These are phyloP conservation scores for Leptinotarsa lineolata DNA, from an alignment of 1,140 invertebrate genomes.

Conservation along the genomic window DNA sequence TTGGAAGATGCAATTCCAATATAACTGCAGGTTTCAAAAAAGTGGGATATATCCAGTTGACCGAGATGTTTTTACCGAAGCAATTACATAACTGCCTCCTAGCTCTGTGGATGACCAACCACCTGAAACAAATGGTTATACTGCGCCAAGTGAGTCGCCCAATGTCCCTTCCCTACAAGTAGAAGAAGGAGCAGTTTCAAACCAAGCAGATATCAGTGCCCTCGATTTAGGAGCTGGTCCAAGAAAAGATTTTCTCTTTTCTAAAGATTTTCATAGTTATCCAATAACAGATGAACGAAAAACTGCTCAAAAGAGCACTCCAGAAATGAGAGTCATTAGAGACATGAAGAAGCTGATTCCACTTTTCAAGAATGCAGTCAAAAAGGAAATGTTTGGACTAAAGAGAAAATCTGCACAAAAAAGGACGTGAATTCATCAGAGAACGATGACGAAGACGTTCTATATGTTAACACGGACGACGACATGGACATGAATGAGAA, in stretches of 20 bases:
- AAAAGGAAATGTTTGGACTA: background rate
- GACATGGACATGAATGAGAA: constrained; percentile 26
- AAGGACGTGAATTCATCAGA: background rate
- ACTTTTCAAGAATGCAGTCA: background rate
- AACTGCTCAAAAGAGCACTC: constrained; percentile 14
- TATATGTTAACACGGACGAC: constrained; percentile 11
- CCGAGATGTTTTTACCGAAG: background rate
- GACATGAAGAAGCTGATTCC: background rate
- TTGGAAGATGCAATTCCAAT: constrained; percentile 8
- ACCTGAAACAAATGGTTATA: background rate
- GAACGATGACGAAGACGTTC: constrained; percentile 10
- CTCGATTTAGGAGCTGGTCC: background rate
- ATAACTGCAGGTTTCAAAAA: constrained; percentile 5
- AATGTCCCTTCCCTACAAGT: background rate
- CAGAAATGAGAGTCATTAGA: background rate
- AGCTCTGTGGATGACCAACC: background rate
- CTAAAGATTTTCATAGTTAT: constrained; percentile 20
- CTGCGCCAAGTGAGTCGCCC: background rate
- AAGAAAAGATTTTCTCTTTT: constrained; percentile 4
- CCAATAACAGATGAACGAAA: constrained; percentile 12
- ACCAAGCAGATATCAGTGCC: background rate
- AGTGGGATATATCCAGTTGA: constrained; percentile 11
- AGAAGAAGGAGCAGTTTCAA: background rate
- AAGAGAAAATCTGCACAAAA: background rate
- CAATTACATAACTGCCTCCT: no score